These are phyloP conservation scores for Neolamprologus devosi DNA, from an alignment of 2,113 vertebrate genomes.

Conservation along the genomic window DNA sequence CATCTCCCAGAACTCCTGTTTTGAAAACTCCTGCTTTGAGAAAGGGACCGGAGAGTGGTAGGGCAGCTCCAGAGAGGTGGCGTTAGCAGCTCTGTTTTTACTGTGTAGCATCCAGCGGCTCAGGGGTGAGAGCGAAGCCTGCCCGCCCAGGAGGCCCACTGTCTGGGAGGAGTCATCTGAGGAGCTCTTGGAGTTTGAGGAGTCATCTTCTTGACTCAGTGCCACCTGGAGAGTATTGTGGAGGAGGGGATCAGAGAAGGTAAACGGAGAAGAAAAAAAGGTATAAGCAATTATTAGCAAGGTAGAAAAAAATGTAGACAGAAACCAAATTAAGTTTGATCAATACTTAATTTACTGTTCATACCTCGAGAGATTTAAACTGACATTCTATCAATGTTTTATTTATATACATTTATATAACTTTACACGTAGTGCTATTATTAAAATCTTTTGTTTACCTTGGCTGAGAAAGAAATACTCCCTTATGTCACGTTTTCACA, in stretches of 20 bases:
- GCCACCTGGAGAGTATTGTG: slow-evolving; percentile 56
- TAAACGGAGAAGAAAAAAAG: slow-evolving; percentile 25
- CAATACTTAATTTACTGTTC: slow-evolving; percentile 66
- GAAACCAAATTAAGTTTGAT: slow-evolving; percentile 57
- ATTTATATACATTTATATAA: slow-evolving; percentile 36
- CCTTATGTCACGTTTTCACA: slow-evolving; percentile 37
- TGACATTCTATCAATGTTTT: slow-evolving; percentile 39
- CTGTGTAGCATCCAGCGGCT: slow-evolving; percentile 77
- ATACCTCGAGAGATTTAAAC: slow-evolving; percentile 27
- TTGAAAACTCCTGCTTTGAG: slow-evolving; percentile 77
- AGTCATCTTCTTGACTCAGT: slow-evolving; percentile 69
- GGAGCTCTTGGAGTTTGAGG: slow-evolving; percentile 55
- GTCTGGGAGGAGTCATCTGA: slow-evolving; percentile 64
- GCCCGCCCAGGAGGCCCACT: slow-evolving; percentile 65
- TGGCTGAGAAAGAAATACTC: slow-evolving; percentile 13
- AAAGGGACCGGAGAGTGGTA: slow-evolving; percentile 74
- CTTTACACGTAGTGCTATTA: slow-evolving; percentile 26
- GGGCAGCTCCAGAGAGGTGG: slow-evolving; percentile 75
- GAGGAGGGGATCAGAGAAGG: background rate
- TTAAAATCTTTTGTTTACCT: slow-evolving; percentile 44
- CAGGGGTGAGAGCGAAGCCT: slow-evolving; percentile 68
- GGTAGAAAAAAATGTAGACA: slow-evolving; percentile 32
- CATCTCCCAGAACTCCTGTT: slow-evolving; percentile 81
- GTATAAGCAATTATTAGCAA: slow-evolving; percentile 22
- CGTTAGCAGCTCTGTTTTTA: slow-evolving; percentile 70